Conservation (phyloP, 2,888 invertebrate species). For the Hirudinaria manillensis region DNA sequence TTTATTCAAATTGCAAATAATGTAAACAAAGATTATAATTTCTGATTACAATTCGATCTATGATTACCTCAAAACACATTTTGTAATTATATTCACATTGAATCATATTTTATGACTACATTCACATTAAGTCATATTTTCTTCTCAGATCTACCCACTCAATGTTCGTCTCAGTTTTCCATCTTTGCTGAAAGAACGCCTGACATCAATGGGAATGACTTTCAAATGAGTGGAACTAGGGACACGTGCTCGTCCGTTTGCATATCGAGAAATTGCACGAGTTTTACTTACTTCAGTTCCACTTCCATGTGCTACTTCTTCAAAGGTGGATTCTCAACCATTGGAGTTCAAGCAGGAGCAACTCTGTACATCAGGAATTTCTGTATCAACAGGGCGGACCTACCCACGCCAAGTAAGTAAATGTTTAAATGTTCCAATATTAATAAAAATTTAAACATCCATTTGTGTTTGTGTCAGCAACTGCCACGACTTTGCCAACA, state of each 20-base stretch:
- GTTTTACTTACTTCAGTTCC: slow-evolving; percentile 6
- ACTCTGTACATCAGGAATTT: slow-evolving; percentile 30
- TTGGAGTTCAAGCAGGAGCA: not conserved
- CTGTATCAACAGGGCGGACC: slow-evolving; percentile 12
- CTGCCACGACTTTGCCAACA: slow-evolving; percentile 17
- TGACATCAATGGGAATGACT: not conserved
- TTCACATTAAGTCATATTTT: not conserved
- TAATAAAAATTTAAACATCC: slow-evolving; percentile 1
- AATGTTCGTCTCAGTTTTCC: slow-evolving; percentile 13
- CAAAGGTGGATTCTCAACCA: not conserved
- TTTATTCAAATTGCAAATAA: no score
- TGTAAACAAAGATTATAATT: no score
- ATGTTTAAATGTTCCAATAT: not conserved
- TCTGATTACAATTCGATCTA: no score
- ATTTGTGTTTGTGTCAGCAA: slow-evolving; percentile 12
- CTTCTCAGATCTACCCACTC: slow-evolving; percentile 1
- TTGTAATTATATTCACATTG: no score
- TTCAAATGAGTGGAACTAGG: not conserved
- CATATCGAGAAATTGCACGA: slow-evolving; percentile 19
- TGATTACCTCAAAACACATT: no score
- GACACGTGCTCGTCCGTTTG: not conserved
- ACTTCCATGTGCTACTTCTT: slow-evolving; percentile 22
- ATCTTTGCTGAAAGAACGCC: not conserved
- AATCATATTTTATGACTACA: not conserved
- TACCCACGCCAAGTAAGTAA: slow-evolving; percentile 28